A percentile compares a stretch with the other conserved stretches of the same genome.
phyloP scores from a whole-genome alignment of 2,888 invertebrate species.

The Acanthosepion lycidas region DNA sequence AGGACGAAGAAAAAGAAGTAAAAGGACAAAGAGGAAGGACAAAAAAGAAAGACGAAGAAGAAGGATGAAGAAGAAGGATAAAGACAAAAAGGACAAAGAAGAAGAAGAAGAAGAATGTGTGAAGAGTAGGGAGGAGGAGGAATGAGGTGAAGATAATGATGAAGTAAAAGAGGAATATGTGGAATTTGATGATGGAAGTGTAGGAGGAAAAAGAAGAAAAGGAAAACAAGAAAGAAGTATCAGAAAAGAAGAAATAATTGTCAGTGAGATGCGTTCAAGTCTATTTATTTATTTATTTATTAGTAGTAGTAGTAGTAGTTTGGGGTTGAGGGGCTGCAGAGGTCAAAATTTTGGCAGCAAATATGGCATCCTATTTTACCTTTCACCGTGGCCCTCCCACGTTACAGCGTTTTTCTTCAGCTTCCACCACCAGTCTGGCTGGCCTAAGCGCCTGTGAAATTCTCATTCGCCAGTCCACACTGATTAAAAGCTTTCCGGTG shows the following conservation, averaged over 20 bases:
- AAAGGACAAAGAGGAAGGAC: neutral
- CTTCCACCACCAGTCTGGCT: neutral
- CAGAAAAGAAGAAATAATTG: neutral
- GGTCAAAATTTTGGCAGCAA: neutral
- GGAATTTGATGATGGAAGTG: neutral
- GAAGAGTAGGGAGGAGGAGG: neutral
- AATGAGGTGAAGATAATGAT: neutral
- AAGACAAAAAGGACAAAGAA: neutral
- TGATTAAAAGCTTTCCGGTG: neutral
- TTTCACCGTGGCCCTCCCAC: neutral
- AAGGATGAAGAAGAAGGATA: neutral
- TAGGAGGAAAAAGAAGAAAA: neutral
- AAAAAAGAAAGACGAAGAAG: neutral
- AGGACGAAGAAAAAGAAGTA: neutral
- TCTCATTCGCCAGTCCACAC: neutral
- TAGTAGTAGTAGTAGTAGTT: neutral
- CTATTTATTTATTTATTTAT: neutral
- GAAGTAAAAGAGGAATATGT: neutral
- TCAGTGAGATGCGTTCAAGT: neutral
- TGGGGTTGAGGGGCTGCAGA: neutral
- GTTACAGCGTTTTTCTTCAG: neutral
- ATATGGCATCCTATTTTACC: neutral
- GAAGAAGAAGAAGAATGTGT: neutral
- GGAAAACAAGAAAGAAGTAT: neutral
- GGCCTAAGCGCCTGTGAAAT: constrained; percentile 33